Evolutionary conservation across 2,888 invertebrate species (phyloP), one percentile per base, ranked within the genome.

Genomic region (Ptychoptera contaminata): DNA sequence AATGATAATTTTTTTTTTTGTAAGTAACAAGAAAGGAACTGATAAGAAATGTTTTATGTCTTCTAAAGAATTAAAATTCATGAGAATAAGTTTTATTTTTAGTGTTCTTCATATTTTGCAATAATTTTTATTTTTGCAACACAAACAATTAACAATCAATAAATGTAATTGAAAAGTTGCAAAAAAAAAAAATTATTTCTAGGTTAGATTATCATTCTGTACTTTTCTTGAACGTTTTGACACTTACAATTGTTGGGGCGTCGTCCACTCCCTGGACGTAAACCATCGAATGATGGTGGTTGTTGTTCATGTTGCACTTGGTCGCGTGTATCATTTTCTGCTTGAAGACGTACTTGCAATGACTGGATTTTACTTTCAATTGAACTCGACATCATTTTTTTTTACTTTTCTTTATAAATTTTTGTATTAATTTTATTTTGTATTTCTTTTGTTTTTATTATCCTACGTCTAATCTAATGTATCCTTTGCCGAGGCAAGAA

Each of bases 361-460:
- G 79, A 81, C 68, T 82, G 76, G 61, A 91, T 74, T 73, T 81
- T 86, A 59, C 80, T 82, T 65, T 81, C 81, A 63, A 81, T 72
- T 59, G 76, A 72, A 64, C 76, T 74, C 67, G 80, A 79, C 79
- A 80, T 80, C 58, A 58, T 60, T 43, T 23, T 30, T 51, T 46
- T 32, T 29, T 30, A 7, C 29, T n/a, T 8, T 23, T 5, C 23
- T 39, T 29, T 39, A 29, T 23, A 10, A 10, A 34, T 34, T 36
- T 29, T 12, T 23, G 34, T 16, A 29, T 16, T 16, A 37, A 3
- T 37, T 16, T 5, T 37, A 37, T 37, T 36, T 16, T 39, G 29
- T 12, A 39, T 39, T 39, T 29, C 16, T 8, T 39, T 2, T 23
- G 16, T 39, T 39, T 29, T 30, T 30, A 40, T 30, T 23, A 39